Base-by-base conservation (phyloP, 2,888 invertebrate genomes). In the Hermaeophaga mercurialis region DNA sequence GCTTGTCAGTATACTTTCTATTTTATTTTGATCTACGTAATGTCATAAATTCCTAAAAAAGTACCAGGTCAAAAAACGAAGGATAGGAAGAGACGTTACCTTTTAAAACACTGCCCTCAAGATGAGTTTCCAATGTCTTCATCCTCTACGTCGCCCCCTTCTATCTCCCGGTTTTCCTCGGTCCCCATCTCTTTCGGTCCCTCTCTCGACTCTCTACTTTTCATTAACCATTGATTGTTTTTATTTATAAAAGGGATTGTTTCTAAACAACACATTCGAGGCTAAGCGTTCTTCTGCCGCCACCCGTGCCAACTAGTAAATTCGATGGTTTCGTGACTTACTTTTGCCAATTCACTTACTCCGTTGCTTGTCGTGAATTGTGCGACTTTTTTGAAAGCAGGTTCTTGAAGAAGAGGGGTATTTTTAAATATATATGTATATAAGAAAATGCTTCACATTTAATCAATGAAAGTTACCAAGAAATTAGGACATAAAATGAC, bases 151-250 rank as follows among this genome's bases (percentile, higher is more conserved):
- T 24, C 43, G 24, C 43, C 8, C 43, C 24, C 24, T 11, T 22
- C 43, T 11, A 24, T 24, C 26, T 43, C 24, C 43, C 26, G n/a
- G n/a, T 39, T 39, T 19, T 39, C 39, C 45, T 45, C 45, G n/a
- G 17, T 17, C 31, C 28, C 45, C 45, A 34, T 18, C 15, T 34
- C 41, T 31, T 31, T 9, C 9, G 19, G n/a, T 26, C 14, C 18
- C 41, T 22, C 38, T n/a, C 31, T 49, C 28, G 7, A n/a, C 49
- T 39, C 41, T 39, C 41, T 19, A 39, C 49, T 49, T 49, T 49
- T 49, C 41, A 41, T 49, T 39, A 39, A 49, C 28, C 39, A 47
- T 47, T 47, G 47, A 47, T 47, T 47, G 49, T 31, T 49, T 49
- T 31, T 49, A 41, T 49, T 31, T 41, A 39, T 26, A 49, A 41